phyloP scores from a whole-genome alignment of 2,797 vertebrate species.

The Brachyalestes nurse region DNA sequence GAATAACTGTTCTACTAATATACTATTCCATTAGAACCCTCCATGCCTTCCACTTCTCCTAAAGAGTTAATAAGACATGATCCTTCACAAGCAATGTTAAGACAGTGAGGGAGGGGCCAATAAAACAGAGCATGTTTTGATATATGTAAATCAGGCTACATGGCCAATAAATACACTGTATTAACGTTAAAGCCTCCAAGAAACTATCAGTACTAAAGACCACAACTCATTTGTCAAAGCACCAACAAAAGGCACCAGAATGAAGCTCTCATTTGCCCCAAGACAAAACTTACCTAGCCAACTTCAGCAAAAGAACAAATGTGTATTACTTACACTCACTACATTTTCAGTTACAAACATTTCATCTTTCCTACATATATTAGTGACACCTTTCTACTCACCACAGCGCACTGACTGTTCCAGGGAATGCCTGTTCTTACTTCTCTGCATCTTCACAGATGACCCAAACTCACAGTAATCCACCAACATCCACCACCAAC shows the following conservation, averaged over 20 bases:
- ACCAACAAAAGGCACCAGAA: not conserved
- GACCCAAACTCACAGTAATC: not conserved
- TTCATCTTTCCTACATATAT: too few relatives aligned
- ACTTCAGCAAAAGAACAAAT: not conserved
- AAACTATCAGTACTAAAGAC: not conserved
- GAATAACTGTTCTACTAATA: too few relatives aligned
- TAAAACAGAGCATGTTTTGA: not conserved
- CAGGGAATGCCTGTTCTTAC: not conserved
- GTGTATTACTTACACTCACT: not conserved
- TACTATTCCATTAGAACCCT: not conserved
- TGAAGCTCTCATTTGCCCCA: not conserved
- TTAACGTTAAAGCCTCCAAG: not conserved
- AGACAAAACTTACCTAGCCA: not conserved
- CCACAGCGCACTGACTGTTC: not conserved
- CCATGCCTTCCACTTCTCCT: not conserved
- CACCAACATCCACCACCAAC: not conserved
- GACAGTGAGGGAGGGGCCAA: not conserved
- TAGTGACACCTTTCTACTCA: not conserved
- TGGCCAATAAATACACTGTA: not conserved
- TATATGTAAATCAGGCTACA: not conserved
- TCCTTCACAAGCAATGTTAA: not conserved
- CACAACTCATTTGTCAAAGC: not conserved
- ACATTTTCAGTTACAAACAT: too few relatives aligned
- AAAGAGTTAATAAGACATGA: too few relatives aligned
- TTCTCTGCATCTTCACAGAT: conserved; percentile 11